Conservation (phyloP, 2,888 invertebrate species). For the Creontiades dilutus region DNA sequence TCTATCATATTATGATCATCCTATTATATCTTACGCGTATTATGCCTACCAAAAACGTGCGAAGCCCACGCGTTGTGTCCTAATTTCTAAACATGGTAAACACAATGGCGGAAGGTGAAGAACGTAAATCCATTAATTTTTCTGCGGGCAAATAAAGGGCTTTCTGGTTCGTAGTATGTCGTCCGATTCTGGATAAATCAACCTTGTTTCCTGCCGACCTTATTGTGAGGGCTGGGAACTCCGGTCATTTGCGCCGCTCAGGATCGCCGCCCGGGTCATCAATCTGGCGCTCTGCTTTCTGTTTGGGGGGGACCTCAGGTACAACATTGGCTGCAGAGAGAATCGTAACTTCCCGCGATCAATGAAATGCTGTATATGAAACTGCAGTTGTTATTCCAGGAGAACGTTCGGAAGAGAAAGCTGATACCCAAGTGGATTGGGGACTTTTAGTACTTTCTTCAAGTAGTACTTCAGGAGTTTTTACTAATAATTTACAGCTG, state of each 20-base stretch:
- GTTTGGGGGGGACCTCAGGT: too few species aligned
- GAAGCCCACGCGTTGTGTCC: not conserved
- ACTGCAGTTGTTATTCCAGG: too few species aligned
- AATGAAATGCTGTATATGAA: too few species aligned
- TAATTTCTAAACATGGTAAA: not conserved
- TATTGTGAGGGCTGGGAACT: slow-evolving; percentile 17
- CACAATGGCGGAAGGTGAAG: not conserved
- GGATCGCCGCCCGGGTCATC: not conserved
- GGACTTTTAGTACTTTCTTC: too few species aligned
- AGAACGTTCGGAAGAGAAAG: too few species aligned
- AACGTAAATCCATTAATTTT: slow-evolving; percentile 27
- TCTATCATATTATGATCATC: too few species aligned
- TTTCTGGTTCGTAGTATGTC: slow-evolving; percentile 5
- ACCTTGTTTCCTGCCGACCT: slow-evolving; percentile 19
- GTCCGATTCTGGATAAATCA: not conserved
- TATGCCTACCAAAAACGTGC: not conserved
- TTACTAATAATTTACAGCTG: too few species aligned
- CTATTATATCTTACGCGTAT: too few species aligned
- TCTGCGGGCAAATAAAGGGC: not conserved
- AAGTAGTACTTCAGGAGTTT: too few species aligned
- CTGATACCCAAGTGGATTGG: too few species aligned
- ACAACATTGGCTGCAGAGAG: not conserved
- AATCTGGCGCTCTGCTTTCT: not conserved
- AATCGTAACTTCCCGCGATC: not conserved
- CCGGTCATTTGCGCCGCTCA: slow-evolving; percentile 18